A percentile compares a stretch with the other conserved stretches of the same genome.
These are phyloP conservation scores for Bergia sp. DNA, from an alignment of 92 coral and sea anemone genomes.

Conservation along the genomic window DNA sequence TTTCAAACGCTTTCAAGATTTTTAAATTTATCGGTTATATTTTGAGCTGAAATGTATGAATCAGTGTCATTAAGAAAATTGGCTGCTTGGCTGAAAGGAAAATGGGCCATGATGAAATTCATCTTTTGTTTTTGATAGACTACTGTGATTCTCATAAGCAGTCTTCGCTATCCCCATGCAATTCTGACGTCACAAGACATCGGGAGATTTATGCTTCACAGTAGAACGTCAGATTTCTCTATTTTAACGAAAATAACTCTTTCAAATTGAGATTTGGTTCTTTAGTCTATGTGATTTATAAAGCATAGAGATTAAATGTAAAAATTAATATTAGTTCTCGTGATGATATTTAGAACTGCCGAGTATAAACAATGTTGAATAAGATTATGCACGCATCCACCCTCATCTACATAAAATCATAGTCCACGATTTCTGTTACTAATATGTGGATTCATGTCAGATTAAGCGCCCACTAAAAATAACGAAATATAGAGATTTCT, in stretches of 20 bases:
- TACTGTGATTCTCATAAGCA: not conserved
- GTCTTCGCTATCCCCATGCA: not conserved
- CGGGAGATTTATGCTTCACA: not conserved
- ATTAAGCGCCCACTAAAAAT: not conserved
- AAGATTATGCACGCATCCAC: too few relatives aligned
- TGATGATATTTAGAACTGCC: not conserved
- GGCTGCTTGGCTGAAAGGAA: not conserved
- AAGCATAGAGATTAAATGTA: too few relatives aligned
- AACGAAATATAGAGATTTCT: not conserved
- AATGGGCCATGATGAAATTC: not conserved
- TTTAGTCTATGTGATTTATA: not conserved
- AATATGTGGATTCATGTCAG: not conserved
- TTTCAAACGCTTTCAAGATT: not conserved
- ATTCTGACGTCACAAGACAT: not conserved
- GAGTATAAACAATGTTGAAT: not conserved
- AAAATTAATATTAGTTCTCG: not conserved
- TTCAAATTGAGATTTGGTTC: not conserved
- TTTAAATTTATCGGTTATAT: too few relatives aligned
- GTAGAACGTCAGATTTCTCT: not conserved
- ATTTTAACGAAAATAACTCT: not conserved
- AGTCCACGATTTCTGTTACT: not conserved
- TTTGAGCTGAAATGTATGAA: not conserved
- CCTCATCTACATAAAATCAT: not conserved
- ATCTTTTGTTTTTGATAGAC: not conserved
- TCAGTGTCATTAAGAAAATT: not conserved